Evolutionary conservation across 2,797 vertebrate species (phyloP).

Genomic region (Takifugu rubripes): DNA sequence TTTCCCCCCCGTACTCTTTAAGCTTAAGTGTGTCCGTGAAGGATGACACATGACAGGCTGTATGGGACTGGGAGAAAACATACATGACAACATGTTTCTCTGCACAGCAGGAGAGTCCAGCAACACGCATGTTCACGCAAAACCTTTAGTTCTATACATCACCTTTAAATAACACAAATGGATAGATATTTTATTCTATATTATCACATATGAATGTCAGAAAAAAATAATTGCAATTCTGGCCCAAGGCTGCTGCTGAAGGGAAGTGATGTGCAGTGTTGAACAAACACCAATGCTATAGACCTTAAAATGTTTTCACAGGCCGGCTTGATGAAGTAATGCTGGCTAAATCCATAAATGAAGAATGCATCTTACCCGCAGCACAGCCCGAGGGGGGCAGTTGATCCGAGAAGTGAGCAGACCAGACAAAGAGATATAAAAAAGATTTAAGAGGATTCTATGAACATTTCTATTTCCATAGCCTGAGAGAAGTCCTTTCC

Average conservation of each 20-base stretch:
- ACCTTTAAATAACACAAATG: not conserved
- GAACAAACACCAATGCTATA: not conserved
- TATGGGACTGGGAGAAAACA: conserved; percentile 3
- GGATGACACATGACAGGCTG: conserved; percentile 8
- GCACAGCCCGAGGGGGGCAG: not conserved
- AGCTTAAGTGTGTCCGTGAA: not conserved
- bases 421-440: not conserved
- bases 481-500: not conserved
- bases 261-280: not conserved
- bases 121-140: conserved; percentile 9
- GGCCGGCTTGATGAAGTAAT: not conserved
- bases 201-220: not conserved
- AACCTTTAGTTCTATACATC: conserved; percentile 7
- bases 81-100: conserved; percentile 14
- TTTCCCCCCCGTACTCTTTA: too few species aligned
- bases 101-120: conserved; percentile 24
- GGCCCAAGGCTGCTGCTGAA: not conserved
- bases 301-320: not conserved
- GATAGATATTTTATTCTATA: not conserved
- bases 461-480: conserved; percentile 2
- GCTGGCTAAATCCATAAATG: not conserved
- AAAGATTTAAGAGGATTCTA: not conserved
- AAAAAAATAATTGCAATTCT: conserved; percentile 4
- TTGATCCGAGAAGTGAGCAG: not conserved
- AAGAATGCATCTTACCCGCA: not conserved